Percentiles rank a stretch among this genome's conserved stretches.
Conservation (phyloP, 2,797 vertebrate species). For the Esox masquinongy region DNA sequence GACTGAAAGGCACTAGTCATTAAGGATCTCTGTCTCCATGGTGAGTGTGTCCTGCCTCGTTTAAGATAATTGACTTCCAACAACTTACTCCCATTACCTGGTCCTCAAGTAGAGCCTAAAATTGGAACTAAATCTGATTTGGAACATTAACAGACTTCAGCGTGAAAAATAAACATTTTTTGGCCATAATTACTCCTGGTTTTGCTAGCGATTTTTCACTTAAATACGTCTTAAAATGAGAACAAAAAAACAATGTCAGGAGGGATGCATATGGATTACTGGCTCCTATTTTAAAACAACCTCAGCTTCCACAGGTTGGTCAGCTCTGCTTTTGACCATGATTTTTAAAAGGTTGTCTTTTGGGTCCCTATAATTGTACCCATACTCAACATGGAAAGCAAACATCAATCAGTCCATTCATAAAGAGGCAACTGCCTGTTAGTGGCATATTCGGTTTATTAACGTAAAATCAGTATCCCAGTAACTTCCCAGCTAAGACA, state of each 20-base stretch:
- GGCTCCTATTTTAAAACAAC: conserved; percentile 58
- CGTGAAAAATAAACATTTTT: conserved; percentile 6
- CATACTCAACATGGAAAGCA: conserved; percentile 58
- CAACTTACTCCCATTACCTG: conserved; percentile 48
- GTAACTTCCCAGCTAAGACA: conserved; percentile 61
- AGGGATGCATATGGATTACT: conserved; percentile 40
- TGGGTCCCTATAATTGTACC: conserved; percentile 64
- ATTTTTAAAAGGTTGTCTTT: conserved; percentile 56
- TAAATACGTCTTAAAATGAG: conserved; percentile 21
- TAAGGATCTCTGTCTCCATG: conserved; percentile 35
- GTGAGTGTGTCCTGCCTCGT: conserved; percentile 40
- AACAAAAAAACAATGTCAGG: conserved; percentile 26
- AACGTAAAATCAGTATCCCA: conserved; percentile 63
- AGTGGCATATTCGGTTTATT: conserved; percentile 74
- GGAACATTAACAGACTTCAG: conserved; percentile 15
- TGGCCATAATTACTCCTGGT: conserved; percentile 24
- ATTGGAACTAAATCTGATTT: conserved; percentile 56
- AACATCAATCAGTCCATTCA: conserved; percentile 68
- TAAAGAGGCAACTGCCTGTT: conserved; percentile 71
- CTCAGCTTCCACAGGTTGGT: conserved; percentile 33
- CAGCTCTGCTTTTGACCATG: conserved; percentile 57
- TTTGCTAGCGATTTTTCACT: no score
- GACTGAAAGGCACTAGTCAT: conserved; percentile 49
- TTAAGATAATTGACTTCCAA: conserved; percentile 49
- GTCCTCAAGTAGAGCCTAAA: conserved; percentile 56